A percentile compares a stretch with the other conserved stretches of the same genome.
Conservation (phyloP, 1,140 invertebrate species). For the Hestina assimilis region DNA sequence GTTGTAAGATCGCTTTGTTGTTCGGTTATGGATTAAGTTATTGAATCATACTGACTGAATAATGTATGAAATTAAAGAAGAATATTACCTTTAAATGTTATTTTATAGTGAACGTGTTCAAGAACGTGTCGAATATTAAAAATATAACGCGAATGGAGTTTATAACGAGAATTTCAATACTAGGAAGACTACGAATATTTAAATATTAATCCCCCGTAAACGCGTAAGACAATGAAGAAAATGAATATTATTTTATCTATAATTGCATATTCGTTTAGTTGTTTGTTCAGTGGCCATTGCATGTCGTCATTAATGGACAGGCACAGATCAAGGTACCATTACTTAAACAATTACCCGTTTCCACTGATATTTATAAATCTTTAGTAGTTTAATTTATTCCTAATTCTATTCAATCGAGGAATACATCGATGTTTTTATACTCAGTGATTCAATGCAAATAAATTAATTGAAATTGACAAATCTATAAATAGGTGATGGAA, state of each 20-base stretch:
- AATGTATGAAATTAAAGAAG: too few species aligned
- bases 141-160: too few species aligned
- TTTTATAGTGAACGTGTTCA: too few species aligned
- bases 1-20: conserved; percentile 31
- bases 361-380: conserved; percentile 5
- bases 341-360: conserved; percentile 12
- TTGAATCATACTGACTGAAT: background rate
- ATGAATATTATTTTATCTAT: background rate
- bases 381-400: background rate
- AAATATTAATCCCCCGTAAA: background rate
- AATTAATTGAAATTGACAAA: too few species aligned
- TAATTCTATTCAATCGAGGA: too few species aligned
- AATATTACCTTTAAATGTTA: too few species aligned
- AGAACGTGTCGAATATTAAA: too few species aligned
- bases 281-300: conserved; percentile 15
- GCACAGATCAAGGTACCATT: conserved; percentile 21
- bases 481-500: background rate
- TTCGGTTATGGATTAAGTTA: background rate
- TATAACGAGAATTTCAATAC: too few species aligned
- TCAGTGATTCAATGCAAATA: too few species aligned
- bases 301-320: conserved; percentile 15
- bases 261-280: conserved; percentile 6
- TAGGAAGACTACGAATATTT: too few species aligned
- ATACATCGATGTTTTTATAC: too few species aligned
- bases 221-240: background rate